Evolutionary conservation across 2,113 vertebrate genomes (phyloP).

Genomic region (Xenopus tropicalis): UCB_Xtro_10.0 CM004451.2:78207501-78208000

Average conservation of each 20-base stretch:
- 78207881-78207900: slow-evolving; percentile 6
- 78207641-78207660: slow-evolving; percentile 34
- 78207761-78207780: slow-evolving; percentile 36
- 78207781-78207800: slow-evolving; percentile 42
- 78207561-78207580: slow-evolving; percentile 11
- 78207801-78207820: slow-evolving; percentile 45
- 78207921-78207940: slow-evolving; percentile 24
- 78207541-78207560: slow-evolving; percentile 5
- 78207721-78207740: slow-evolving; percentile 38
- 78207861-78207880: slow-evolving; percentile 37
- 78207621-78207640: slow-evolving; percentile 38
- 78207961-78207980: slow-evolving; percentile 22
- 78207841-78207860: slow-evolving; percentile 44
- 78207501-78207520: background rate
- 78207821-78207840: slow-evolving; percentile 45
- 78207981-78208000: slow-evolving; percentile 29
- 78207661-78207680: slow-evolving; percentile 44
- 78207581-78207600: slow-evolving; percentile 9
- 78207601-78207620: background rate
- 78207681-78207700: slow-evolving; percentile 42
- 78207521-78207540: background rate
- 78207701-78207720: slow-evolving; percentile 39
- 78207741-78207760: slow-evolving; percentile 41
- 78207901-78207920: background rate
- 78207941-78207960: slow-evolving; percentile 32